Percentiles rank a stretch among this genome's conserved stretches.
Evolutionary conservation across 2,797 vertebrate genomes (phyloP).

Genomic region (Tapirus indicus): DNA sequence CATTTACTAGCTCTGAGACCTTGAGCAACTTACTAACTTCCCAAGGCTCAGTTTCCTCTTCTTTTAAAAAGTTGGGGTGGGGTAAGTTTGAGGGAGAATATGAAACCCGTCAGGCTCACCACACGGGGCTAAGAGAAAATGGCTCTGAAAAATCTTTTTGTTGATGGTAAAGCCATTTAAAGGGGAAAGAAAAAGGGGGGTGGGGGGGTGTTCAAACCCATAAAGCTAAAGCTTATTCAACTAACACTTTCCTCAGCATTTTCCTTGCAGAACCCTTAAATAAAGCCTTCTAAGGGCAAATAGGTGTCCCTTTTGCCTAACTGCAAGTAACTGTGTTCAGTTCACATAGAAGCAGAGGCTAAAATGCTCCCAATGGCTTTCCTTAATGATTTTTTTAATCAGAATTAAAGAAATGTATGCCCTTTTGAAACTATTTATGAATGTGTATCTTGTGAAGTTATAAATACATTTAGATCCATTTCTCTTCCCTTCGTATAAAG

Average conservation of each 20-base stretch:
- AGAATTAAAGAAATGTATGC: slow-evolving; percentile 75
- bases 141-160: slow-evolving; percentile 55
- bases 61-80: slow-evolving; percentile 44
- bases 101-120: not conserved
- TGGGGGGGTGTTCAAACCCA: not conserved
- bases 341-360: slow-evolving; percentile 62
- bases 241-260: slow-evolving; percentile 53
- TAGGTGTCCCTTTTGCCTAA: slow-evolving; percentile 69
- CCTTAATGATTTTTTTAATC: slow-evolving; percentile 73
- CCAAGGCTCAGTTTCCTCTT: slow-evolving; percentile 55
- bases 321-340: slow-evolving; percentile 61
- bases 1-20: slow-evolving; percentile 78
- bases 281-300: slow-evolving; percentile 76
- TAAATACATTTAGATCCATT: slow-evolving; percentile 88
- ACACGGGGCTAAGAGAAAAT: not conserved
- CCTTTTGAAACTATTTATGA: slow-evolving; percentile 81
- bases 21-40: slow-evolving; percentile 51
- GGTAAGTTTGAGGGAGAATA: not conserved
- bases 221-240: slow-evolving; percentile 56
- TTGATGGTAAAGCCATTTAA: slow-evolving; percentile 65
- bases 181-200: fast-evolving
- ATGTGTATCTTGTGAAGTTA: slow-evolving; percentile 86
- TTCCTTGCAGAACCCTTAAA: slow-evolving; percentile 70
- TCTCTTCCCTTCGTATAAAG: slow-evolving; percentile 87
- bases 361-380: slow-evolving; percentile 68